Base-by-base conservation (phyloP, 2,888 invertebrate species). In the Rotaria magnacalcarata region DNA sequence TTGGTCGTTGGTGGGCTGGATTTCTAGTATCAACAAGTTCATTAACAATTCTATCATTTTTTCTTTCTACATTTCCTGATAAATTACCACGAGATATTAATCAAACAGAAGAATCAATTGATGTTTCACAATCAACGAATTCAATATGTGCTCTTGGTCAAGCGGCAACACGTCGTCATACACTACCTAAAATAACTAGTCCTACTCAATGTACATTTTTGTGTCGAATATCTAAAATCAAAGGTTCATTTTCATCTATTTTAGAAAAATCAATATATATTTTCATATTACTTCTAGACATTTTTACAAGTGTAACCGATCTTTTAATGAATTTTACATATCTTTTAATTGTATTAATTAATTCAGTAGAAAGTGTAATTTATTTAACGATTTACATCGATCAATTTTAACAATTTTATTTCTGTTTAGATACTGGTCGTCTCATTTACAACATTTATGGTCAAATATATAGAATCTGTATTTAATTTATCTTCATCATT, bases 281-380 rank as follows among this genome's bases (percentile, higher is more conserved):
- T 47, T 47, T 47, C 7, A 16, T 41, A 34, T 24, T 75, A 8
- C 11, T 75, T 75, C 3, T 24, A 75, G 75, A 43, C 34, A 47
- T 80, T n/a, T 24, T 43, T 14, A 80, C 43, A n/a, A 80, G 47
- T 80, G 54, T 86, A 16, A 85, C 43, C 11, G 85, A 80, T 24
- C n/a, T 80, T 24, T 47, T 80, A 24, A 19, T 24, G 24, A 80
- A 80, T 80, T 43, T 43, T 8, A 80, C 80, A n/a, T 80, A 43
- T 47, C 24, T 80, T 5, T 47, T 47, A 43, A 80, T 80, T 43
- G 43, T 47, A 24, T n/a, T 80, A 11, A 47, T 80, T n/a, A 80
- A 80, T 80, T 43, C 80, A 80, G 47, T 80, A 10, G 80, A 80
- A 80, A 80, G 47, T 80, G 80, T 80, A 74, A 74, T 19, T 47